A percentile compares a stretch with the other conserved stretches of the same genome.
Conservation (phyloP, 1,140 invertebrate genomes). For the Prorops nasuta region DNA sequence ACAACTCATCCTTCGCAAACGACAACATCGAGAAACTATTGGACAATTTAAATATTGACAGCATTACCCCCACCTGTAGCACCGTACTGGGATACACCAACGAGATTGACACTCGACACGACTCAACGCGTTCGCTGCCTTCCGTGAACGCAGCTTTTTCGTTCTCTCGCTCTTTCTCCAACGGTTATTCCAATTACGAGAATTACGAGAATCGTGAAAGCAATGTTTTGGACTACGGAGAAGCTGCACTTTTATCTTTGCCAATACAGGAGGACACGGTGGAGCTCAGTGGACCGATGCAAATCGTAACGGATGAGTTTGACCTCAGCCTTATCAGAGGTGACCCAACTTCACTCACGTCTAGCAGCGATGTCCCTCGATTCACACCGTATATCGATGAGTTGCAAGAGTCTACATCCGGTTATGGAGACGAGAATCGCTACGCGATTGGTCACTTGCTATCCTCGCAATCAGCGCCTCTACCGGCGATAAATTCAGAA, state of each 20-base stretch:
- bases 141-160: constrained; percentile 46
- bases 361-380: too few relatives aligned
- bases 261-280: constrained; percentile 18
- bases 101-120: too few relatives aligned
- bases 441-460: constrained; percentile 48
- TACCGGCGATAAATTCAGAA: not conserved
- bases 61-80: too few relatives aligned
- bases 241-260: constrained; percentile 12
- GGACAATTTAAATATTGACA: too few relatives aligned
- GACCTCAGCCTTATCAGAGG: constrained; percentile 51
- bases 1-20: constrained; percentile 11
- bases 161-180: constrained; percentile 40
- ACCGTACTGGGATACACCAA: too few relatives aligned
- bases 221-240: not conserved
- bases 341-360: constrained; percentile 38
- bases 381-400: too few relatives aligned
- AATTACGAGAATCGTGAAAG: constrained; percentile 20
- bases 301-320: constrained; percentile 40
- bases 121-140: constrained; percentile 41
- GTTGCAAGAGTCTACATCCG: not conserved
- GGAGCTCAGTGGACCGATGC: constrained; percentile 13
- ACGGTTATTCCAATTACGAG: constrained; percentile 22
- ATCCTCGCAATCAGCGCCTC: constrained; percentile 20
- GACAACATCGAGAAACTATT: too few relatives aligned
- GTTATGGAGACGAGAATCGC: constrained; percentile 7